A percentile compares a stretch with the other conserved stretches of the same genome.
These are phyloP conservation scores for Pycnomerus fuliginosus DNA, from an alignment of 2,888 invertebrate genomes.

Conservation along the genomic window DNA sequence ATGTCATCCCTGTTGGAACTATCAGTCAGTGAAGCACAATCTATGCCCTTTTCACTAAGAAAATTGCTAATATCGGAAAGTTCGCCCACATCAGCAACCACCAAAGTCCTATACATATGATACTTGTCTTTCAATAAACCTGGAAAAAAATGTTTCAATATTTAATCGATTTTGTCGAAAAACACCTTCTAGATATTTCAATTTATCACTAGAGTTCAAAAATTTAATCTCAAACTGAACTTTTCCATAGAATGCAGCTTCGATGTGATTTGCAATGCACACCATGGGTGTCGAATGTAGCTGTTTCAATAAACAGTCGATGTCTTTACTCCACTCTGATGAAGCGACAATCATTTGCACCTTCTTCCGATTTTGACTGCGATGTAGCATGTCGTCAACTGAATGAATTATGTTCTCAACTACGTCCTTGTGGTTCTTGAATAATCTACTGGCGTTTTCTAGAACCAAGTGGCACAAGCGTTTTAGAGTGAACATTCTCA, in stretches of 20 bases:
- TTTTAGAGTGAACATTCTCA: conserved; percentile 58
- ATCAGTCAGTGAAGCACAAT: conserved; percentile 32
- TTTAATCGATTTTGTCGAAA: conserved; percentile 2
- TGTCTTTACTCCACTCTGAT: conserved; percentile 63
- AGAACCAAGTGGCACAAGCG: conserved; percentile 67
- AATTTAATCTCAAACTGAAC: conserved; percentile 54
- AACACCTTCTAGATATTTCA: conserved; percentile 48
- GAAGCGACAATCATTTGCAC: conserved; percentile 64
- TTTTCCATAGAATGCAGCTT: conserved; percentile 72
- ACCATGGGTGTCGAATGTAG: conserved; percentile 61
- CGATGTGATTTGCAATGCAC: conserved; percentile 70
- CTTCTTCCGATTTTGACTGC: conserved; percentile 51
- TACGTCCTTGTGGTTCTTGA: conserved; percentile 57
- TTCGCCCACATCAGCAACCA: conserved; percentile 65
- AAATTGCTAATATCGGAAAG: conserved; percentile 51
- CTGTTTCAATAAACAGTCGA: conserved; percentile 58
- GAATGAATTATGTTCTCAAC: conserved; percentile 52
- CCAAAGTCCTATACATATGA: conserved; percentile 57
- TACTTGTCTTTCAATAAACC: conserved; percentile 56
- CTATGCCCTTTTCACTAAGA: conserved; percentile 34
- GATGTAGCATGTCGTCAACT: conserved; percentile 53
- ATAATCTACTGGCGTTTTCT: conserved; percentile 68
- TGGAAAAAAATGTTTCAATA: conserved; percentile 20
- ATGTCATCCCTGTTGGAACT: conserved; percentile 34
- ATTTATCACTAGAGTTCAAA: conserved; percentile 49